Evolutionary conservation across 2,113 vertebrate genomes (phyloP).

Genomic region (Burhinus bistriatus): DNA sequence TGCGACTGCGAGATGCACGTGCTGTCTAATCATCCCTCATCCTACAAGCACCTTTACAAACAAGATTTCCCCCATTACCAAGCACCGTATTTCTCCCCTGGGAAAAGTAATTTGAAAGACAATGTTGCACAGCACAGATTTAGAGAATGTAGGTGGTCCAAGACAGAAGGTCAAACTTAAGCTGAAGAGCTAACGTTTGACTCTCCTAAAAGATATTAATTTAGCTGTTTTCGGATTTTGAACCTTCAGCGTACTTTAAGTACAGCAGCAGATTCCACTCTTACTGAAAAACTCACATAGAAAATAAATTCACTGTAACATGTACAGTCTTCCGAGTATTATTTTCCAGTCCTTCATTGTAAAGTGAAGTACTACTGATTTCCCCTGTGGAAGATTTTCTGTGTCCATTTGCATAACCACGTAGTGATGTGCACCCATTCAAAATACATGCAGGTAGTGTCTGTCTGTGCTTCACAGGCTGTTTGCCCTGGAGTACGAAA

Average conservation of each 20-base stretch:
- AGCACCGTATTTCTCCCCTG: neutral
- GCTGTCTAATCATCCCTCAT: neutral
- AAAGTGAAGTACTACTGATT: neutral
- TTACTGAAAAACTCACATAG: neutral
- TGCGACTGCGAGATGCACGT: accelerated
- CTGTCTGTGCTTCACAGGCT: neutral
- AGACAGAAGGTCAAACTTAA: slow-evolving; percentile 29
- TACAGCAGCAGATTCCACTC: neutral
- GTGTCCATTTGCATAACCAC: neutral
- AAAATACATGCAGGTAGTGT: neutral
- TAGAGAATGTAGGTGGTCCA: slow-evolving; percentile 30
- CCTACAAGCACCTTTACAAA: slow-evolving; percentile 33
- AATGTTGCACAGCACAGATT: neutral
- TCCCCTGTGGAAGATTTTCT: neutral
- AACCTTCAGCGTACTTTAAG: neutral
- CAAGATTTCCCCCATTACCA: neutral
- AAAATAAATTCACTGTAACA: neutral
- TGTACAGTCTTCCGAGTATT: neutral
- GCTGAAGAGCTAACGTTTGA: neutral
- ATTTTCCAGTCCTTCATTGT: neutral
- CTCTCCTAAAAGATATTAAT: neutral
- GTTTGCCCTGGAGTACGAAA: neutral
- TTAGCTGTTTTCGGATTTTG: neutral
- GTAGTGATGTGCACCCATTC: neutral
- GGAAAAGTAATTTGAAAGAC: slow-evolving; percentile 20